These are phyloP conservation scores for Sipha flava DNA, from an alignment of 1,140 invertebrate species.

Conservation along the genomic window DNA sequence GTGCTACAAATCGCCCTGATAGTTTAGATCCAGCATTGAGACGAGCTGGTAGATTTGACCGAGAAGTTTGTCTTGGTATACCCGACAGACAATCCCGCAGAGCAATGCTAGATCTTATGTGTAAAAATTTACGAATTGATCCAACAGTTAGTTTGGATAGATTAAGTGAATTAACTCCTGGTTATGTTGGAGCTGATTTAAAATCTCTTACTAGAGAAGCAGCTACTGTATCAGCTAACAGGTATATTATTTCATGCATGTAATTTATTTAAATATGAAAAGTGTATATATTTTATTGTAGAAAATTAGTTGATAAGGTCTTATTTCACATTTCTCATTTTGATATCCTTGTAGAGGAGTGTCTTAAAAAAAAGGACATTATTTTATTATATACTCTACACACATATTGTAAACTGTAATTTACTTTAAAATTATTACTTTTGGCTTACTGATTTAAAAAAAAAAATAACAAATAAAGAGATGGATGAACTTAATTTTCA, in stretches of 20 bases:
- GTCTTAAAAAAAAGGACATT: too few relatives aligned
- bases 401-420: too few relatives aligned
- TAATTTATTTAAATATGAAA: too few relatives aligned
- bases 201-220: constrained; percentile 77
- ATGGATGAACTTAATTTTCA: too few relatives aligned
- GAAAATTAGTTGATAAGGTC: too few relatives aligned
- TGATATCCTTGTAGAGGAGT: too few relatives aligned
- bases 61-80: constrained; percentile 88
- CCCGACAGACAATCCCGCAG: constrained; percentile 73
- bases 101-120: constrained; percentile 66
- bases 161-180: constrained; percentile 79
- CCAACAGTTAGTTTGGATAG: constrained; percentile 59
- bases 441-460: too few relatives aligned
- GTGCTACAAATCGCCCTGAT: constrained; percentile 91
- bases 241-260: neutral
- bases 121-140: constrained; percentile 56
- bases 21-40: constrained; percentile 85
- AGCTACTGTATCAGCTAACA: constrained; percentile 68
- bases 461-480: too few relatives aligned
- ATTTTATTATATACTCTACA: too few relatives aligned
- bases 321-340: too few relatives aligned
- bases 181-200: constrained; percentile 95
- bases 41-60: constrained; percentile 82
- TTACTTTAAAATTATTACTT: too few relatives aligned
- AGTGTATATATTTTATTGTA: too few relatives aligned